Evolutionary conservation across 2,113 vertebrate genomes (phyloP).

Genomic region (Pedionomus torquatus): DNA sequence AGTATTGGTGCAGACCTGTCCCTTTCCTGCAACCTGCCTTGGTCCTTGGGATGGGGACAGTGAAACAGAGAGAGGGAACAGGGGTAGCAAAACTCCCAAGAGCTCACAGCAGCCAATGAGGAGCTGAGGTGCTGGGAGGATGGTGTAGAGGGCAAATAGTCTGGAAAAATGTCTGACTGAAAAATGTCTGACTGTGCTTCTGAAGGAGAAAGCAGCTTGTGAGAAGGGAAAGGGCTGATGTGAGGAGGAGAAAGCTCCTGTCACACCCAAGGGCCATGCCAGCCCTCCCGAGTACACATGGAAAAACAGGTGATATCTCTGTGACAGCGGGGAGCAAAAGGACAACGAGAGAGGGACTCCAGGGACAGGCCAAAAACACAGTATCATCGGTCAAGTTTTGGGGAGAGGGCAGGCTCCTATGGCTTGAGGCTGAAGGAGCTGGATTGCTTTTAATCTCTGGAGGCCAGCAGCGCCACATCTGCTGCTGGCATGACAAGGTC

Average conservation of each 20-base stretch:
- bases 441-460: background rate
- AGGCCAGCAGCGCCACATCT: background rate
- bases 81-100: background rate
- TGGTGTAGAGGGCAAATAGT: background rate
- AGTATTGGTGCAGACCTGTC: accelerated
- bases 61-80: background rate
- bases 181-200: background rate
- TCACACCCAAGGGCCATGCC: background rate
- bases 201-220: background rate
- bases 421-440: background rate
- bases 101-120: background rate
- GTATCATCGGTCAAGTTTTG: accelerated
- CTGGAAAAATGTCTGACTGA: background rate
- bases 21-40: background rate
- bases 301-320: accelerated
- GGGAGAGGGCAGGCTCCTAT: background rate
- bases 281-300: background rate
- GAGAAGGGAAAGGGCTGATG: background rate
- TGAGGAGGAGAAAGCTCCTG: background rate
- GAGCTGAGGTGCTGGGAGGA: background rate
- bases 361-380: background rate
- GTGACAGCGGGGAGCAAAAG: background rate
- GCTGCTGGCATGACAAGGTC: background rate
- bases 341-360: background rate
- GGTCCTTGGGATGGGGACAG: background rate